phyloP scores from a whole-genome alignment of 2,797 vertebrate species.

The Melanotaenia maccullochi region DNA sequence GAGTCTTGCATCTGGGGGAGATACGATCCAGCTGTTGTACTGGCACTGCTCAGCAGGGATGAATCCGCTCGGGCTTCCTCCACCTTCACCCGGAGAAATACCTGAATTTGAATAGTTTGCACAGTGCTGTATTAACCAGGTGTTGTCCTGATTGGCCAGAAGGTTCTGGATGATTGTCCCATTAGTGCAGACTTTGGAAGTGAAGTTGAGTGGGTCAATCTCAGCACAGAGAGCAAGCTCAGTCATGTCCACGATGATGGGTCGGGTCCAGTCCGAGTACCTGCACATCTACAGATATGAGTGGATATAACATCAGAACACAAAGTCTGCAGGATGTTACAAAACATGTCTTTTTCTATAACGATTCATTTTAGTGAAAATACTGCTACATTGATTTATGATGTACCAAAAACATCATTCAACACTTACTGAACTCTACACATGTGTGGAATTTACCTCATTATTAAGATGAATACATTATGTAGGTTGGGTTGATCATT shows the following conservation, averaged over 20 bases:
- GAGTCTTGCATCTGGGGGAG: constrained; percentile 67
- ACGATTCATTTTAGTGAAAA: not conserved
- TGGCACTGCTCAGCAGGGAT: constrained; percentile 71
- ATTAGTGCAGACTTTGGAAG: constrained; percentile 78
- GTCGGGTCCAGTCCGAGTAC: constrained; percentile 80
- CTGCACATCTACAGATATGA: constrained; percentile 66
- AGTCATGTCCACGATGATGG: constrained; percentile 83
- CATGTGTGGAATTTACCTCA: not conserved
- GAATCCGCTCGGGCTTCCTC: constrained; percentile 55
- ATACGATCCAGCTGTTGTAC: constrained; percentile 78
- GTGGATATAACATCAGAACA: constrained; percentile 2
- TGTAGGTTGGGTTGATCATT: not conserved
- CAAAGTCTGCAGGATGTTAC: not conserved
- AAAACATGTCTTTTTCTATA: not conserved
- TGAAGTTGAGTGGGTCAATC: constrained; percentile 79
- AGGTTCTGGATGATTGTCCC: constrained; percentile 77
- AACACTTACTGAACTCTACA: not conserved
- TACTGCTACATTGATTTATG: not conserved
- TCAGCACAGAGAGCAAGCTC: constrained; percentile 83
- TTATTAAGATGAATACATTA: no score
- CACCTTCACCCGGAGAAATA: constrained; percentile 10
- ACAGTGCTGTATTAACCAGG: constrained; percentile 81
- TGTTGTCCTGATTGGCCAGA: constrained; percentile 83
- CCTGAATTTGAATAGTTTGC: constrained; percentile 62
- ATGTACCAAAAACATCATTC: not conserved